A percentile compares a stretch with the other conserved stretches of the same genome.
phyloP scores from a whole-genome alignment of 2,888 invertebrate genomes.

The Dromius quadrimaculatus region DNA sequence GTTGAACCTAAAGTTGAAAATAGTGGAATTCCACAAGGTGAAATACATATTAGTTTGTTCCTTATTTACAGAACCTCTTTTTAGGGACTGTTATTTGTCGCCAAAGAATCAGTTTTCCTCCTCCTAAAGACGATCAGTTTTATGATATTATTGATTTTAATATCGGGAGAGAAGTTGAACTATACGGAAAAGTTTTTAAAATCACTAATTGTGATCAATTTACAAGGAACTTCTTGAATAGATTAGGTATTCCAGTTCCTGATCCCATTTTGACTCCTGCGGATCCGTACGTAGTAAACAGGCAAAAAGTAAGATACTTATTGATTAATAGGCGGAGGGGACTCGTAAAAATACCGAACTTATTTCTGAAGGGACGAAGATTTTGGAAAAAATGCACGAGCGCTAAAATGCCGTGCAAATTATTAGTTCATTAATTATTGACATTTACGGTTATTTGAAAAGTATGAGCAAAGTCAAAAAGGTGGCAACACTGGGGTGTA shows the following conservation, averaged over 20 bases:
- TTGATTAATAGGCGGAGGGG: too few relatives aligned
- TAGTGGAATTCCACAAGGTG: conserved; percentile 87
- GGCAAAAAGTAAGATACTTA: conserved; percentile 63
- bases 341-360: too few relatives aligned
- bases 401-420: too few relatives aligned
- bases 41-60: neutral
- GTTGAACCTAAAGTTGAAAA: conserved; percentile 84
- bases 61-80: neutral
- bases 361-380: too few relatives aligned
- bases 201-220: conserved; percentile 89
- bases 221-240: conserved; percentile 85
- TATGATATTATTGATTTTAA: conserved; percentile 90
- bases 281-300: conserved; percentile 69
- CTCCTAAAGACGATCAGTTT: conserved; percentile 80
- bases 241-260: conserved; percentile 86
- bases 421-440: too few relatives aligned
- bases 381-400: too few relatives aligned
- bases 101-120: conserved; percentile 83
- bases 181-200: conserved; percentile 85
- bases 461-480: too few relatives aligned
- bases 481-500: too few relatives aligned
- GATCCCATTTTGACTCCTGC: conserved; percentile 73
- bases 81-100: conserved; percentile 84
- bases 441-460: too few relatives aligned
- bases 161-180: conserved; percentile 81